Evolutionary conservation across 2,113 vertebrate species (phyloP).

Genomic region (Tupaia chinensis): DNA sequence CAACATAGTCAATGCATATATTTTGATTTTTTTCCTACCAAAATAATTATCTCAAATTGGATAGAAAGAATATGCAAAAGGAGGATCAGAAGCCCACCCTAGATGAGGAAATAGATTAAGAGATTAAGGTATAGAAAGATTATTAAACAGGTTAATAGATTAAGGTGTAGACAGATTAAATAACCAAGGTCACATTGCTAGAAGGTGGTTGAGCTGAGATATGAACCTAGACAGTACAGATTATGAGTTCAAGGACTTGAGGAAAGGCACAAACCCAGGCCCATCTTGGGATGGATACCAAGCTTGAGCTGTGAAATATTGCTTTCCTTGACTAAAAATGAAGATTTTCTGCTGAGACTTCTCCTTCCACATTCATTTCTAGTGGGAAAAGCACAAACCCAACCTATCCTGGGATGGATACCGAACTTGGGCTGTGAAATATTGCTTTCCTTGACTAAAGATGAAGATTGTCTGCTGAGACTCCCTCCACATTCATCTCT

Average conservation of each 20-base stretch:
- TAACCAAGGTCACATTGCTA: background rate
- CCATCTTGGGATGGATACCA: too few species aligned
- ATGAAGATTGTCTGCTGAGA: too few species aligned
- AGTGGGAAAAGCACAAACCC: too few species aligned
- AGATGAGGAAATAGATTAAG: background rate
- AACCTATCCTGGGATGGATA: too few species aligned
- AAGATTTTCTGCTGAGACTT: too few species aligned
- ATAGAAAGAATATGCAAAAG: background rate
- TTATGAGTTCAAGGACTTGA: background rate
- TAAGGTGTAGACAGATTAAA: background rate
- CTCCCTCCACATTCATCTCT: too few species aligned
- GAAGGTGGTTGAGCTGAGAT: background rate
- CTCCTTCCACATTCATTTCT: too few species aligned
- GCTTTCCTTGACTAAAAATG: too few species aligned
- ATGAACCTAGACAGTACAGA: background rate
- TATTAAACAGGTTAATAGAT: background rate
- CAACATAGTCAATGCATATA: background rate
- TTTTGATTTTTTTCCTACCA: background rate
- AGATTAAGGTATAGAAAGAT: background rate
- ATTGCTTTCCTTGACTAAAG: too few species aligned
- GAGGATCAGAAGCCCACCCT: background rate
- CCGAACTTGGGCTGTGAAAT: too few species aligned
- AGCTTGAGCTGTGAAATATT: too few species aligned
- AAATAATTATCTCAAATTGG: background rate
- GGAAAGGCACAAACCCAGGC: too few species aligned